Conservation (phyloP, 2,888 invertebrate genomes). For the Chymomyza amoena region DNA sequence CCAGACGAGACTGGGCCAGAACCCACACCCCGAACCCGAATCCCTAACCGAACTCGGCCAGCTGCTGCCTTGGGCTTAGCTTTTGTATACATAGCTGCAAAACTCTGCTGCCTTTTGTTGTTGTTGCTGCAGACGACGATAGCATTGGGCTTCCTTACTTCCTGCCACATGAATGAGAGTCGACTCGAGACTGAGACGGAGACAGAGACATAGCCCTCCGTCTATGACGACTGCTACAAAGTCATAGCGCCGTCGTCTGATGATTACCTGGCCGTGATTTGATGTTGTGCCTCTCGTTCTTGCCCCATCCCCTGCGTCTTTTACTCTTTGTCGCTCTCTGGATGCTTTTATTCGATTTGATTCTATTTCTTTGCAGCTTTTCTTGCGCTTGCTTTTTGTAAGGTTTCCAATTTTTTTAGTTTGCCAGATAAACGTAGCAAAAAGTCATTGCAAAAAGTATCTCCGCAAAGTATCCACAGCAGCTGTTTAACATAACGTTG, state of each 20-base stretch:
- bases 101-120: not conserved
- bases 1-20: not conserved
- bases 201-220: not conserved
- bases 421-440: not conserved
- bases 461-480: not conserved
- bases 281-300: not conserved
- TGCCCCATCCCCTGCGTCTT: not conserved
- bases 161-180: not conserved
- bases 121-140: not conserved
- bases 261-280: slow-evolving; percentile 1
- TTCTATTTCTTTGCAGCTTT: not conserved
- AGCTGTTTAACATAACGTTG: not conserved
- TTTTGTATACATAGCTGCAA: not conserved
- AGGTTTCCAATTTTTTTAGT: not conserved
- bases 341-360: not conserved
- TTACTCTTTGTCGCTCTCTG: not conserved
- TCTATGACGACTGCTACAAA: not conserved
- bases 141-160: not conserved
- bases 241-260: not conserved
- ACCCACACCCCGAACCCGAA: not conserved
- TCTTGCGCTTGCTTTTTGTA: not conserved
- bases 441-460: not conserved
- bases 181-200: too few species aligned
- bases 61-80: slow-evolving; percentile 2
- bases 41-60: not conserved